phyloP scores from a whole-genome alignment of 2,113 vertebrate species.

The Mirounga angustirostris region DNA sequence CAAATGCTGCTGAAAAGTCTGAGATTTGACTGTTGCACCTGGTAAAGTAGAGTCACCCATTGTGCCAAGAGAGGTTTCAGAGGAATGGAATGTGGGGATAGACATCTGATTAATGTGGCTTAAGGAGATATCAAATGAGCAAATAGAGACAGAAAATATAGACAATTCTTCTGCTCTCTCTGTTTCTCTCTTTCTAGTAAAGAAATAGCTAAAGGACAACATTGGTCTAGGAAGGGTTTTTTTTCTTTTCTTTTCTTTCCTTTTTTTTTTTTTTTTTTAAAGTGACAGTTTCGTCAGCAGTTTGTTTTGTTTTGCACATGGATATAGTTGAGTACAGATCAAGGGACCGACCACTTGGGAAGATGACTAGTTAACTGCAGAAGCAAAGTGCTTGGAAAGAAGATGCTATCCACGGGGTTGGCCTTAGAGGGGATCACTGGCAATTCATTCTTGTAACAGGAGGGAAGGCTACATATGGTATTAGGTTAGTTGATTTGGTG shows the following conservation, averaged over 20 bases:
- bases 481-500: not conserved
- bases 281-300: not conserved
- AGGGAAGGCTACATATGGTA: not conserved
- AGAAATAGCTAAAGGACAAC: not conserved
- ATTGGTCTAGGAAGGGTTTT: not conserved
- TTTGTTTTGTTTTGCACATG: constrained; percentile 41
- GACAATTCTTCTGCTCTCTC: not conserved
- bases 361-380: not conserved
- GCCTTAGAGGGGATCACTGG: not conserved
- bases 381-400: not conserved
- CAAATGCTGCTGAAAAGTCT: not conserved
- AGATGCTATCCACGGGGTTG: not conserved
- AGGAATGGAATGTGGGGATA: not conserved
- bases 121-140: not conserved
- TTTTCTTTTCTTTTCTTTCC: not conserved
- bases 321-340: not conserved
- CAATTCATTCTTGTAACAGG: not conserved
- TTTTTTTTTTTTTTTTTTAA: not conserved
- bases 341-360: not conserved
- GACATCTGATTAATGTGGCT: not conserved
- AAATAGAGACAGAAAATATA: not conserved
- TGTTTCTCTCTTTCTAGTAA: not conserved
- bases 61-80: not conserved
- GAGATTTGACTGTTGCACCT: not conserved
- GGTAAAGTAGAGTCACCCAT: not conserved